Percentiles rank a stretch among this genome's conserved stretches.
These are phyloP conservation scores for Entomyzon cyanotis DNA, from an alignment of 2,113 vertebrate genomes.

Conservation along the genomic window DNA sequence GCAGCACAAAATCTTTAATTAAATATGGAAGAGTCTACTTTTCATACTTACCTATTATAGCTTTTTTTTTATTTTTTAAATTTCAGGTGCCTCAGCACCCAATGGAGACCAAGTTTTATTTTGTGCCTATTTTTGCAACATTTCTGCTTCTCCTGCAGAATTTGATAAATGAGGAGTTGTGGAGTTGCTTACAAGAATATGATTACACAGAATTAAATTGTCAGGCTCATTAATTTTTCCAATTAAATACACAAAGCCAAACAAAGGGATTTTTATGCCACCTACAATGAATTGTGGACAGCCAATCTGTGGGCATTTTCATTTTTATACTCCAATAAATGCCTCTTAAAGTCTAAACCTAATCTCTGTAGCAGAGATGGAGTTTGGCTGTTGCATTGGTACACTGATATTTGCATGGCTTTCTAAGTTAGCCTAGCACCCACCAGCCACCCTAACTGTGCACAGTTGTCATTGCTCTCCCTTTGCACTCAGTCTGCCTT, in stretches of 20 bases:
- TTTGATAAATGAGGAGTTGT: slow-evolving; percentile 4
- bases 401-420: background rate
- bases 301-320: background rate
- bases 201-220: slow-evolving; percentile 35
- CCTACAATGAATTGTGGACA: background rate
- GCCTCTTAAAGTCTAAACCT: background rate
- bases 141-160: background rate
- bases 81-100: background rate
- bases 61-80: background rate
- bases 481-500: background rate
- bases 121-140: background rate
- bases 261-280: background rate
- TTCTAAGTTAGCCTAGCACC: background rate
- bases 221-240: slow-evolving; percentile 42
- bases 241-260: background rate
- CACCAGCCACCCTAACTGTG: background rate
- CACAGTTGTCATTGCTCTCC: background rate
- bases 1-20: background rate
- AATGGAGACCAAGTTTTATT: background rate
- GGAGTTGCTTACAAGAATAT: background rate
- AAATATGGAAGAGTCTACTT: background rate
- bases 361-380: background rate
- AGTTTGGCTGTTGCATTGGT: background rate
- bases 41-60: rapidly evolving
- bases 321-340: background rate